Evolutionary conservation across 2,888 invertebrate species (phyloP).

Genomic region (Asteroscopus sphinx): DNA sequence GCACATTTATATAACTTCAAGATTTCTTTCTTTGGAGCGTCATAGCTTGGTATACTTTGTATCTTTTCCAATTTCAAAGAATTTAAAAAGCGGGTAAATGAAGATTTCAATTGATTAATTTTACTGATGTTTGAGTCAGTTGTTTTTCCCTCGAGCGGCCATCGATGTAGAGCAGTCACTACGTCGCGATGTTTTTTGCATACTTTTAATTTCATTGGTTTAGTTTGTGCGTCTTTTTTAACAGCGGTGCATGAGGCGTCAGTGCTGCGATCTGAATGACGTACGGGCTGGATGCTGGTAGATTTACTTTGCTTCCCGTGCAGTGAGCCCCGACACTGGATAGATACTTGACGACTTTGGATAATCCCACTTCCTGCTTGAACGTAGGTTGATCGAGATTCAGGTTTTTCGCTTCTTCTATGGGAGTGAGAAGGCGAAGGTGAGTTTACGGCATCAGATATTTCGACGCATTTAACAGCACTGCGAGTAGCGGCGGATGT

Average conservation of each 20-base stretch:
- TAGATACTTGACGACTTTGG: slow-evolving; percentile 56
- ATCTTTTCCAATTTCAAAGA: slow-evolving; percentile 73
- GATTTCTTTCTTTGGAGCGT: slow-evolving; percentile 51
- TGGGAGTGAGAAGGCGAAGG: slow-evolving; percentile 21
- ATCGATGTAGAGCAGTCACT: slow-evolving; percentile 63
- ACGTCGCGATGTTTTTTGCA: slow-evolving; percentile 71
- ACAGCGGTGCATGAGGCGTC: slow-evolving; percentile 39
- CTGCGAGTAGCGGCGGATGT: slow-evolving; percentile 9
- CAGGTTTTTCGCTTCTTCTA: slow-evolving; percentile 18
- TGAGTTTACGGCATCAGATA: slow-evolving; percentile 10
- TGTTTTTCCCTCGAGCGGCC: slow-evolving; percentile 46
- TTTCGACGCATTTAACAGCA: slow-evolving; percentile 5
- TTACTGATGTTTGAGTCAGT: slow-evolving; percentile 29
- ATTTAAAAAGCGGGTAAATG: slow-evolving; percentile 57
- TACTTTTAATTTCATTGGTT: slow-evolving; percentile 57
- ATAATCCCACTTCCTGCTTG: slow-evolving; percentile 63
- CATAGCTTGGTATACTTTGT: slow-evolving; percentile 64
- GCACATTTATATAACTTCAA: slow-evolving; percentile 67
- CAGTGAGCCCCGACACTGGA: slow-evolving; percentile 61
- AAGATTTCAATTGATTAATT: slow-evolving; percentile 55
- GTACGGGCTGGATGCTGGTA: slow-evolving; percentile 62
- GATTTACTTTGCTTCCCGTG: slow-evolving; percentile 57
- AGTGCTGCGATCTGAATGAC: slow-evolving; percentile 57
- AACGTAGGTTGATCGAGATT: slow-evolving; percentile 55
- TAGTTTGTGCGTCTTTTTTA: slow-evolving; percentile 63